Evolutionary conservation across 2,797 vertebrate genomes (phyloP).

Genomic region (Alauda arvensis): DNA sequence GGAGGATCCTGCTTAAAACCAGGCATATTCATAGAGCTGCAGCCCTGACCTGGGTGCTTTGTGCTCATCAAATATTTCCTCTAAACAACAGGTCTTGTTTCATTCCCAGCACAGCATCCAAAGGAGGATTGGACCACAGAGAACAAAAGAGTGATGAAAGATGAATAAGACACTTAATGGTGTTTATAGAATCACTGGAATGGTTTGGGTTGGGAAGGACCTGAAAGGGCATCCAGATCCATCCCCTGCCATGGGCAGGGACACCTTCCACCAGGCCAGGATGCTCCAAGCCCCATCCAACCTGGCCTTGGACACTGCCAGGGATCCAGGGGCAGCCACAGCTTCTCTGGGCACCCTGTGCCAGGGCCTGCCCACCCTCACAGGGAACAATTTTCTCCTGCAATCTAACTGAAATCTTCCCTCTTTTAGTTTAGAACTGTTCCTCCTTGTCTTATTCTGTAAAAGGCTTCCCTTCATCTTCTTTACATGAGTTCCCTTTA

Average conservation of each 20-base stretch:
- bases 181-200: neutral
- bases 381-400: neutral
- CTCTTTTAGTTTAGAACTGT: neutral
- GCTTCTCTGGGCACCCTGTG: neutral
- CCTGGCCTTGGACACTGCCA: neutral
- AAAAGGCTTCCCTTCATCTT: neutral
- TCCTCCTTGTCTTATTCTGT: neutral
- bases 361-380: fast-evolving
- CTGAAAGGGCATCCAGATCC: fast-evolving
- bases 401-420: neutral
- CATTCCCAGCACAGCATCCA: neutral
- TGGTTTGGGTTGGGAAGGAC: neutral
- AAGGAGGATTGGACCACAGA: neutral
- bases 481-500: neutral
- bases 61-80: neutral
- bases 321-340: neutral
- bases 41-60: neutral
- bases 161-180: neutral
- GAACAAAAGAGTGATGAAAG: neutral
- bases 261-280: fast-evolving
- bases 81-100: neutral
- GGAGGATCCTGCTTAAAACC: neutral
- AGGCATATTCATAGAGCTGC: neutral
- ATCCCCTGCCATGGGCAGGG: neutral
- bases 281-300: fast-evolving